Conservation (phyloP, 2,888 invertebrate species). For the Tenodera sinensis region DNA sequence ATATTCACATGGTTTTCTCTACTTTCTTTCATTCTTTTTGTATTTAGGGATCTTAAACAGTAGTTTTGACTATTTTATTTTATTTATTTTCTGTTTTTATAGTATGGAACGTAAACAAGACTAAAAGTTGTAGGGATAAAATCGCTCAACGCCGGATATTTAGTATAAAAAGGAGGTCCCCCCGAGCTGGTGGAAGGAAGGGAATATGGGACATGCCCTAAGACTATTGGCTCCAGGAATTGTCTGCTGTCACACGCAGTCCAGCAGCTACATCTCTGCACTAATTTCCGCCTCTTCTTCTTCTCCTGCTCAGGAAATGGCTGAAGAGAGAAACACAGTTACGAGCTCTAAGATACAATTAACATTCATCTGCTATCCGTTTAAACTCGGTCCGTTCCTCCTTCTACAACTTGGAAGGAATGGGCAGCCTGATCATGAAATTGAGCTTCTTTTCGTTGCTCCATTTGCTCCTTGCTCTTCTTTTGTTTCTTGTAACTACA, state of each 20-base stretch:
- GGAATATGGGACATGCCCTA: background rate
- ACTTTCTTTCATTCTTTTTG: too few species aligned
- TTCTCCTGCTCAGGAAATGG: background rate
- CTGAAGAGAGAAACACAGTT: background rate
- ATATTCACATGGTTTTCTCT: too few species aligned
- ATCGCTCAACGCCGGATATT: too few species aligned
- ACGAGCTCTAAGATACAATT: background rate
- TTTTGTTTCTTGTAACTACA: background rate
- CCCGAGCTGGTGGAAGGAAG: too few species aligned
- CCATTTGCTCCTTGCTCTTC: background rate
- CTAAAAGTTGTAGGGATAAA: too few species aligned
- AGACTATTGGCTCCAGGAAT: background rate
- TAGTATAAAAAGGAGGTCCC: too few species aligned
- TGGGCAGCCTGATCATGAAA: background rate
- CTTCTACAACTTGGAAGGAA: background rate
- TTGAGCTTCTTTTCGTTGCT: background rate
- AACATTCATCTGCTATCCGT: background rate
- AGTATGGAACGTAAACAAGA: too few species aligned
- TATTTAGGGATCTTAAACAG: too few species aligned
- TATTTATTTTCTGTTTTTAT: too few species aligned
- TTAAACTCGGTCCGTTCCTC: background rate
- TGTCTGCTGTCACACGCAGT: background rate
- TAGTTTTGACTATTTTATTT: too few species aligned
- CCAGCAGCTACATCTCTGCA: background rate
- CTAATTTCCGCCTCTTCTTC: background rate